These are phyloP conservation scores for Epinotia bilunana DNA, from an alignment of 2,888 invertebrate genomes.

Conservation along the genomic window DNA sequence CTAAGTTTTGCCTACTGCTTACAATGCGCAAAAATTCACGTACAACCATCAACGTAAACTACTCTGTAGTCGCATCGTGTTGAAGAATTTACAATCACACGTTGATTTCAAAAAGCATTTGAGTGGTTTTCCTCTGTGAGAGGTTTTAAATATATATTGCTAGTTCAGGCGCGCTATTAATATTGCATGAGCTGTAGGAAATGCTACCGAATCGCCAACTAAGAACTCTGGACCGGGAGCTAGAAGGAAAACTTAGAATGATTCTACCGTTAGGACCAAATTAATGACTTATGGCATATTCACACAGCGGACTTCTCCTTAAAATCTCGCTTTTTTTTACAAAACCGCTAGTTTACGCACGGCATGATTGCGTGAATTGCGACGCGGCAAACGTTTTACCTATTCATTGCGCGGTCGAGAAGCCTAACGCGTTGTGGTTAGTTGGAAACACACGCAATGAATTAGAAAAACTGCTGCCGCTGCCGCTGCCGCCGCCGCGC, in stretches of 20 bases:
- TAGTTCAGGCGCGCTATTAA: constrained; percentile 43
- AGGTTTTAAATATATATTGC: constrained; percentile 46
- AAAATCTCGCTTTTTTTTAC: too few relatives aligned
- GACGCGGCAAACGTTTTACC: too few relatives aligned
- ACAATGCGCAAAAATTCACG: not conserved
- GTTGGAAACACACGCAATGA: too few relatives aligned
- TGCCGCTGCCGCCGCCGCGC: too few relatives aligned
- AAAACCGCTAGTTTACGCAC: too few relatives aligned
- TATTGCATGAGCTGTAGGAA: constrained; percentile 44
- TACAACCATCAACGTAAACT: not conserved
- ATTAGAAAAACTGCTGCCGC: too few relatives aligned
- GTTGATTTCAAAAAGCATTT: constrained; percentile 41
- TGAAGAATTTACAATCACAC: constrained; percentile 39
- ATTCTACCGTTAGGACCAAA: not conserved
- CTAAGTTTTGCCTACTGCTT: not conserved
- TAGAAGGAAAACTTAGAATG: not conserved
- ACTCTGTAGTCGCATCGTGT: constrained; percentile 31
- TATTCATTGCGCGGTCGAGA: too few relatives aligned
- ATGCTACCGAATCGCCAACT: constrained; percentile 43
- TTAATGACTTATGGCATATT: not conserved
- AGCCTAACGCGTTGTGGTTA: too few relatives aligned
- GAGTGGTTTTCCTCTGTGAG: constrained; percentile 43
- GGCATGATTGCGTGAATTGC: too few relatives aligned
- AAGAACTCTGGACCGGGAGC: constrained; percentile 39
- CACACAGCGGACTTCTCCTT: too few relatives aligned